Evolutionary conservation across 2,888 invertebrate genomes (phyloP).

Genomic region (Drosophila subquinaria): DNA sequence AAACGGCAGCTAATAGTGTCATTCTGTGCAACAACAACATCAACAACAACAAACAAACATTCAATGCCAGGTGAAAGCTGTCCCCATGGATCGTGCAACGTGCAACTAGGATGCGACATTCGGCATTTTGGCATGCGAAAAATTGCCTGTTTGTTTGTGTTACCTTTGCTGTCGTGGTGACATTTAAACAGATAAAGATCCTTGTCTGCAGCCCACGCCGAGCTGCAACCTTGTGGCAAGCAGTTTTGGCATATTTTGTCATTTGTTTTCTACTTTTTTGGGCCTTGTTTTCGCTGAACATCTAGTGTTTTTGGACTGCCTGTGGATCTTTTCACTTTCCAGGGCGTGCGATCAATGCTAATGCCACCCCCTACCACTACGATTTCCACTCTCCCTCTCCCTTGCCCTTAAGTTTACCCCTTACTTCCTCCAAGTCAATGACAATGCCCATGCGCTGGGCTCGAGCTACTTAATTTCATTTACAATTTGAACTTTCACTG

Average conservation of each 20-base stretch:
- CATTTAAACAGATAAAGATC: conserved; percentile 69
- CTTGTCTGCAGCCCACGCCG: conserved; percentile 51
- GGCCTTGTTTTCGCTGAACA: conserved; percentile 42
- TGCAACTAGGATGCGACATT: conserved; percentile 42
- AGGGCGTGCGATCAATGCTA: conserved; percentile 32
- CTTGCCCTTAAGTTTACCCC: neutral
- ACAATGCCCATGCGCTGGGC: conserved; percentile 45
- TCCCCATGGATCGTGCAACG: conserved; percentile 19
- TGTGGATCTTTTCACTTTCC: conserved; percentile 48
- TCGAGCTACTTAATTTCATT: conserved; percentile 54
- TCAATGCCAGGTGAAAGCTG: conserved; percentile 66
- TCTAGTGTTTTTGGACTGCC: conserved; percentile 9
- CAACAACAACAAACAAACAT: conserved; percentile 2
- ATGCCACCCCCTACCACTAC: neutral
- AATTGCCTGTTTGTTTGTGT: conserved; percentile 40
- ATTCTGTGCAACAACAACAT: conserved; percentile 8
- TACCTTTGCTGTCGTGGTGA: conserved; percentile 41
- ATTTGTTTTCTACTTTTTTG: conserved; percentile 28
- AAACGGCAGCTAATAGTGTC: conserved; percentile 58
- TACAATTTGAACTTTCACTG: conserved; percentile 72
- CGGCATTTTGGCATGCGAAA: conserved; percentile 49
- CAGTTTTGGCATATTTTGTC: conserved; percentile 39
- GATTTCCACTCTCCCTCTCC: neutral
- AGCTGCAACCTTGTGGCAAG: conserved; percentile 28
- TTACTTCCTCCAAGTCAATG: neutral